Conservation (phyloP, 2,113 vertebrate species). For the Paedocypris sp. region DNA sequence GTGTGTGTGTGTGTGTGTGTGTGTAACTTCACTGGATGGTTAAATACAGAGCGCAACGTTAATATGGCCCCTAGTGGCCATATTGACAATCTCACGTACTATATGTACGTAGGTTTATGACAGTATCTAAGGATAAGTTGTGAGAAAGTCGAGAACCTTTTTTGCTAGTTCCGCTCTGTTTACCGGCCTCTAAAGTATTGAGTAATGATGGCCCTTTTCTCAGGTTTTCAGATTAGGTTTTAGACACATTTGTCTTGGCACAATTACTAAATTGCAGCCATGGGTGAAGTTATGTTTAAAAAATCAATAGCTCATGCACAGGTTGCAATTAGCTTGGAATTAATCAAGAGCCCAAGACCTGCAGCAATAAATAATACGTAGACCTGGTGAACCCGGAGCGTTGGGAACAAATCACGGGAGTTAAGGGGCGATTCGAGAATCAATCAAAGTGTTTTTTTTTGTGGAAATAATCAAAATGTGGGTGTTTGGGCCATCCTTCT, state of each 20-base stretch:
- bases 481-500: conserved; percentile 45
- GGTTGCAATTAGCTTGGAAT: conserved; percentile 54
- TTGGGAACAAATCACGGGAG: conserved; percentile 36
- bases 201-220: conserved; percentile 40
- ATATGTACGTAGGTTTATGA: background rate
- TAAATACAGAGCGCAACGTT: too few species aligned
- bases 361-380: conserved; percentile 47
- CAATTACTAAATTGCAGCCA: conserved; percentile 49
- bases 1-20: too few species aligned
- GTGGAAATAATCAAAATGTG: conserved; percentile 38
- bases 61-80: too few species aligned
- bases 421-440: conserved; percentile 32
- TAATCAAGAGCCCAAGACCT: conserved; percentile 46
- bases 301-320: conserved; percentile 45
- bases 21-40: too few species aligned
- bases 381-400: conserved; percentile 14
- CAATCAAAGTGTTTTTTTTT: conserved; percentile 51
- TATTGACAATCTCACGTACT: conserved; percentile 35
- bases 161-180: conserved; percentile 51
- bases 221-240: conserved; percentile 41
- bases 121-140: background rate
- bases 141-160: conserved; percentile 21
- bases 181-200: conserved; percentile 41
- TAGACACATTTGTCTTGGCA: conserved; percentile 46
- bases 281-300: conserved; percentile 39